A percentile compares a stretch with the other conserved stretches of the same genome.
These are phyloP conservation scores for Axis porcinus DNA, from an alignment of 2,113 vertebrate genomes.

Conservation along the genomic window DNA sequence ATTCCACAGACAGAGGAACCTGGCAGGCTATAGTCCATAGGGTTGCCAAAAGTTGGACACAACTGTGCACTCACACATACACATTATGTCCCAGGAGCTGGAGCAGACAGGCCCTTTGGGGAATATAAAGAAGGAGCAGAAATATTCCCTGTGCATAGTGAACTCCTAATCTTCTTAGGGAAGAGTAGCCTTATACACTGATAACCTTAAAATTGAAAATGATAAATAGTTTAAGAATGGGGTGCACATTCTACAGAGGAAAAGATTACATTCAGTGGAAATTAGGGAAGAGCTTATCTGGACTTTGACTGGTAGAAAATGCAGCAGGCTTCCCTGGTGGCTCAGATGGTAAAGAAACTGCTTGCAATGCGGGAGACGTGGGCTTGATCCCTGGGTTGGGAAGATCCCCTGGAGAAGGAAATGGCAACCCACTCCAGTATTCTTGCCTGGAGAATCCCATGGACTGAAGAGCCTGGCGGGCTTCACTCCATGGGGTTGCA, in stretches of 20 bases:
- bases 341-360: not conserved
- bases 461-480: not conserved
- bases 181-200: not conserved
- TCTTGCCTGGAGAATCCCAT: not conserved
- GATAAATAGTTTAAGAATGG: not conserved
- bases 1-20: not conserved
- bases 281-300: not conserved
- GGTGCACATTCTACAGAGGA: not conserved
- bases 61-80: rapidly evolving
- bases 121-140: not conserved
- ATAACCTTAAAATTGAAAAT: not conserved
- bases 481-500: not conserved
- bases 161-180: not conserved
- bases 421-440: not conserved
- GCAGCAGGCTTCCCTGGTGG: not conserved
- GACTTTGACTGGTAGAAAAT: not conserved
- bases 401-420: not conserved
- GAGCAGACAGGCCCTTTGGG: not conserved
- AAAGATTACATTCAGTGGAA: not conserved
- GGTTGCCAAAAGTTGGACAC: not conserved
- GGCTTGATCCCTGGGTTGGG: not conserved
- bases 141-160: not conserved
- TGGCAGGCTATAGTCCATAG: not conserved
- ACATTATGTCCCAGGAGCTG: not conserved
- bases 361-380: not conserved